Base-by-base conservation (phyloP, 2,113 vertebrate species). In the Syngnathoides biaculeatus region DNA sequence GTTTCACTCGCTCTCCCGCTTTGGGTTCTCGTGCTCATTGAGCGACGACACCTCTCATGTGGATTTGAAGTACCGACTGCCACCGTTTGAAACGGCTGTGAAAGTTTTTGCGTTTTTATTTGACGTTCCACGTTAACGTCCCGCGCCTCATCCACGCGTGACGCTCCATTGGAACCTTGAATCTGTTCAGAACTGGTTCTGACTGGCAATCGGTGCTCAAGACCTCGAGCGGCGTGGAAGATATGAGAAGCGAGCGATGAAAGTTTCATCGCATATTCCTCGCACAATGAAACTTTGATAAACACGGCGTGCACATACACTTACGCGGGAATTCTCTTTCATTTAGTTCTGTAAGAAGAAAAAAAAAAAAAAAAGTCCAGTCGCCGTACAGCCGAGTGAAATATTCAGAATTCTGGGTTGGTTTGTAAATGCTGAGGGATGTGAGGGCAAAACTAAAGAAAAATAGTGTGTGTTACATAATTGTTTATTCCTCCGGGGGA, bases 251-350 rank as follows among this genome's bases (percentile, higher is more conserved):
- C 30, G 48, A 8, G 30, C 47, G 42, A 68, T 72, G 9, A 56
- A 79, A 75, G 63, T 79, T 77, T 75, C 15, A 81, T 81, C 59
- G 80, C 72, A 78, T 60, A 65, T 73, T 72, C 72, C 71, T 67
- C 6, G 56, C 67, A 68, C 68, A 71, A 53, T 78, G 72, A 72
- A 66, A 66, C 60, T 72, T 81, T 73, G 67, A 83, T 79, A 72
- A 73, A 72, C 48, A 50, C 27, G 30, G 15, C 15, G 57, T 69
- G 53, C n/a, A 62, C 43, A 60, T 26, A n/a, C 24, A 38, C 13
- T 48, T 55, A 14, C 56, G 58, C 42, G 43, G 24, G 10, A 48
- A 39, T 42, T 77, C 75, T 64, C 13, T 61, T 79, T 72, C 66
- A 56, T 68, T 78, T 67, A 26, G 52, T 61, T 61, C 19, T 15